phyloP scores from a whole-genome alignment of 2,888 invertebrate genomes.

The Metacarcinus magister region DNA sequence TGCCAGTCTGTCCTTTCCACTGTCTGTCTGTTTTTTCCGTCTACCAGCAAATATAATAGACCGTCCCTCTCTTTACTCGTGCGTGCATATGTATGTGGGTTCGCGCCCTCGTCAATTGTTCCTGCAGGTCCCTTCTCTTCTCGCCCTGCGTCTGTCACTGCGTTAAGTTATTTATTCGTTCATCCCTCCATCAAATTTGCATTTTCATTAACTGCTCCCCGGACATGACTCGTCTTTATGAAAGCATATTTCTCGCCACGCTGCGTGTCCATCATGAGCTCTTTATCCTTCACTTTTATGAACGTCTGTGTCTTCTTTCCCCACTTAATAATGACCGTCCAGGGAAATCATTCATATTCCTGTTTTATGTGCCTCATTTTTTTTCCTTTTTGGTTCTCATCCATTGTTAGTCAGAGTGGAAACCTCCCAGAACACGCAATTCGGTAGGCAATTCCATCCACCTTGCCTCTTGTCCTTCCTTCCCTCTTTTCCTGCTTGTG shows the following conservation, averaged over 20 bases:
- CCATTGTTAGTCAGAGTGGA: not conserved
- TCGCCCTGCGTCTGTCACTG: not conserved
- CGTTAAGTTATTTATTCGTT: slow-evolving; percentile 34
- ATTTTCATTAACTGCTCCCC: slow-evolving; percentile 34
- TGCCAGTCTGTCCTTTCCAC: not conserved
- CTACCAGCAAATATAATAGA: too few species aligned
- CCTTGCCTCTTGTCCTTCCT: not conserved
- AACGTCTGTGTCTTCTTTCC: not conserved
- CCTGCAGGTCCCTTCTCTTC: not conserved
- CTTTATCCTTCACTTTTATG: slow-evolving; percentile 4
- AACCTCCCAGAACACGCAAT: not conserved
- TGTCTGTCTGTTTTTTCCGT: not conserved
- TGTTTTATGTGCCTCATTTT: not conserved
- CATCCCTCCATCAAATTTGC: slow-evolving; percentile 34
- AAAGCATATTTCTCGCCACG: slow-evolving; percentile 5
- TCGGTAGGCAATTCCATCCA: not conserved
- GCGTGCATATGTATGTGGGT: not conserved
- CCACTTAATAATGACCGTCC: not conserved
- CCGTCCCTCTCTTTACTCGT: not conserved
- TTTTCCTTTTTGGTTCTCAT: not conserved
- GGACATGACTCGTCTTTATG: slow-evolving; percentile 38
- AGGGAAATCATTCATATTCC: not conserved
- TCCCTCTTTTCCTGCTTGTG: not conserved
- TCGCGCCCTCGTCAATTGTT: not conserved
- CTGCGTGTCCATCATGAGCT: slow-evolving; percentile 4